phyloP scores from a whole-genome alignment of 2,888 invertebrate species.

The Argynnis bischoffii region DNA sequence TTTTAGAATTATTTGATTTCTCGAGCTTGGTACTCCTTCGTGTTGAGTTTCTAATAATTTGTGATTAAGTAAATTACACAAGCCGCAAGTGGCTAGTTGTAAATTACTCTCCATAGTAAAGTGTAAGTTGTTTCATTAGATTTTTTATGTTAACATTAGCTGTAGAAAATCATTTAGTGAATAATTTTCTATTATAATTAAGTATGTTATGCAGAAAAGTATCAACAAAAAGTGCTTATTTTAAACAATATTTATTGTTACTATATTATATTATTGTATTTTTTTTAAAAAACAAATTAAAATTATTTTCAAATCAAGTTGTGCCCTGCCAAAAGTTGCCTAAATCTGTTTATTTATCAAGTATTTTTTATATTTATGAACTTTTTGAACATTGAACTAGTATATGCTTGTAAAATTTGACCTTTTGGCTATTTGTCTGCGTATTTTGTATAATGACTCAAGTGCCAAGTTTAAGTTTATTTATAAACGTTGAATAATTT shows the following conservation, averaged over 20 bases:
- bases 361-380: too few relatives aligned
- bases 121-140: background rate
- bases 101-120: constrained; percentile 15
- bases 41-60: constrained; percentile 15
- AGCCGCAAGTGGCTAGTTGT: constrained; percentile 5
- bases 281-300: too few relatives aligned
- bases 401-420: constrained; percentile 7
- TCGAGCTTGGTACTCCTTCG: background rate
- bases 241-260: too few relatives aligned
- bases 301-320: too few relatives aligned
- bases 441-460: constrained; percentile 22
- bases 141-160: background rate
- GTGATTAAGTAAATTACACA: constrained; percentile 19
- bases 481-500: constrained; percentile 26
- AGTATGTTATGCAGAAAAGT: too few relatives aligned
- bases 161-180: background rate
- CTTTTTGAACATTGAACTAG: too few relatives aligned
- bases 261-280: too few relatives aligned
- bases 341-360: background rate
- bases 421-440: constrained; percentile 36
- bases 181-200: too few relatives aligned
- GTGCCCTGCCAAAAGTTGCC: too few relatives aligned
- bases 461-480: constrained; percentile 35
- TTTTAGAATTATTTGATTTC: background rate
- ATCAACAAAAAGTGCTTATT: too few relatives aligned